Percentiles rank a stretch among this genome's conserved stretches.
phyloP scores from a whole-genome alignment of 2,113 vertebrate species.

The Chiloscyllium plagiosum region DNA sequence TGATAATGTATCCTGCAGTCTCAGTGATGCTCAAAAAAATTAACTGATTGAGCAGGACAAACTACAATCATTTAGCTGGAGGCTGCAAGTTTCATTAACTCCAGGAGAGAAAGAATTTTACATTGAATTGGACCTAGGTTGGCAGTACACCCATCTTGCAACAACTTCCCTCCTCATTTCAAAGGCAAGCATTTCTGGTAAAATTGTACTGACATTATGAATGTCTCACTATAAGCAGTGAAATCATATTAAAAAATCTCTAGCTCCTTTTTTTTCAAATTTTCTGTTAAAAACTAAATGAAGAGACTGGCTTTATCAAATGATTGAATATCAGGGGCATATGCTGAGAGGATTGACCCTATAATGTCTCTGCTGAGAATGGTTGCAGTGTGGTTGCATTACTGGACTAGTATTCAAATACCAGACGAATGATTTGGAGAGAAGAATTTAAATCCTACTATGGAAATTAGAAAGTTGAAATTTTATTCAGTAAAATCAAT shows the following conservation, averaged over 20 bases:
- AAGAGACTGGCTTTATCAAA: background rate
- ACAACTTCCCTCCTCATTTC: background rate
- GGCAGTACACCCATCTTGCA: background rate
- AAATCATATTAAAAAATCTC: background rate
- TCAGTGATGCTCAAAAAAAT: background rate
- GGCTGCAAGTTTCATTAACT: background rate
- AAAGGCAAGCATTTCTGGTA: background rate
- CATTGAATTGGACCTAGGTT: slow-evolving; percentile 13
- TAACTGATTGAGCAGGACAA: background rate
- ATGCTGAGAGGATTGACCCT: background rate
- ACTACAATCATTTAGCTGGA: background rate
- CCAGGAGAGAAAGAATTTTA: background rate
- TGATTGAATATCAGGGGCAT: background rate
- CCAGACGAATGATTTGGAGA: background rate
- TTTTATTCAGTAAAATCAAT: background rate
- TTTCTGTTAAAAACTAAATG: background rate
- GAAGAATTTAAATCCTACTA: background rate
- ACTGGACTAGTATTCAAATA: background rate
- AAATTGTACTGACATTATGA: background rate
- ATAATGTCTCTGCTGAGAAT: background rate
- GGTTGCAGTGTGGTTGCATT: background rate
- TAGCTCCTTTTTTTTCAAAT: background rate
- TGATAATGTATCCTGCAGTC: background rate
- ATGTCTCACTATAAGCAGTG: background rate
- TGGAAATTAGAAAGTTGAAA: background rate